Percentiles rank a stretch among this genome's conserved stretches.
These are phyloP conservation scores for Pseudonaja textilis DNA, from an alignment of 2,113 vertebrate genomes.

Conservation along the genomic window DNA sequence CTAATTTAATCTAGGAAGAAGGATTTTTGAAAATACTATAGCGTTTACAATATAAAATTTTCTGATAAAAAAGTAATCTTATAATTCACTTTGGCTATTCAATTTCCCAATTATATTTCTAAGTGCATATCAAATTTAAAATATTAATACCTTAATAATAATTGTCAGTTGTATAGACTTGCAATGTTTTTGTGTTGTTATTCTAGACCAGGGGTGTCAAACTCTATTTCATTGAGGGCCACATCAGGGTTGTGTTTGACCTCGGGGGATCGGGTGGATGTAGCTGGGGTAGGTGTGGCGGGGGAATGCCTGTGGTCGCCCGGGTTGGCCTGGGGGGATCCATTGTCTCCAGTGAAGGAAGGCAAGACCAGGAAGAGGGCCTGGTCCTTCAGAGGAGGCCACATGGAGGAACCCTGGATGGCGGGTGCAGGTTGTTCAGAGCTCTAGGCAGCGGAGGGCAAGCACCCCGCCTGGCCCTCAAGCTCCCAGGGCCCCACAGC, in stretches of 20 bases:
- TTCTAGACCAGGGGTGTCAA: neutral
- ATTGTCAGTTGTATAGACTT: neutral
- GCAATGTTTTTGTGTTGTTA: neutral
- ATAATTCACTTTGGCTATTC: neutral
- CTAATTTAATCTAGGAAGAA: neutral
- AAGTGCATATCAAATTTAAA: neutral
- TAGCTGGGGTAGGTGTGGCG: too few relatives aligned
- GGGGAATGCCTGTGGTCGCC: too few relatives aligned
- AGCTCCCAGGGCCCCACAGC: neutral
- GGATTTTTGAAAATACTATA: neutral
- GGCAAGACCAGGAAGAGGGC: neutral
- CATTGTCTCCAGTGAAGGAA: neutral
- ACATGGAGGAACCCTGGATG: neutral
- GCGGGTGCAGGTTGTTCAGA: too few relatives aligned
- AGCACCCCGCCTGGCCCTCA: neutral
- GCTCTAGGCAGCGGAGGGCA: neutral
- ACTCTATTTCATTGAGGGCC: too few relatives aligned
- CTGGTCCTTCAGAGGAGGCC: neutral
- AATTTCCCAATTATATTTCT: neutral
- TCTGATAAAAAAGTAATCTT: neutral
- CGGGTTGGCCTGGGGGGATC: neutral
- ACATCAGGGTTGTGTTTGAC: too few relatives aligned
- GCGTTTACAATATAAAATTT: neutral
- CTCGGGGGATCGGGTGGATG: too few relatives aligned
- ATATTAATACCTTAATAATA: neutral